phyloP scores from a whole-genome alignment of 2,113 vertebrate species.

The Onychorhynchus coronatus region DNA sequence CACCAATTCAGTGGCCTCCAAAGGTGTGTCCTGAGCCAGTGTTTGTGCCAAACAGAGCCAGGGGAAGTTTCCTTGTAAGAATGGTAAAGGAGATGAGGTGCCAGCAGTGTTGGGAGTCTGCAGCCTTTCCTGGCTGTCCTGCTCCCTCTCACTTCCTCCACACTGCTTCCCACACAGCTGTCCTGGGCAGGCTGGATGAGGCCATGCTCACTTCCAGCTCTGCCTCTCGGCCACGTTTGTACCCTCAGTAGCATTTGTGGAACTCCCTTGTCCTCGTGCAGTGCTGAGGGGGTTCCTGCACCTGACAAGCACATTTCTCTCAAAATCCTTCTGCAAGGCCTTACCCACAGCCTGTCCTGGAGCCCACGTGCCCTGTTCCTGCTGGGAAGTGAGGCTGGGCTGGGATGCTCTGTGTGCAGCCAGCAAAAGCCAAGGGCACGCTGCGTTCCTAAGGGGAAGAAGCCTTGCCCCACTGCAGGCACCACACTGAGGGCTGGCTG shows the following conservation, averaged over 20 bases:
- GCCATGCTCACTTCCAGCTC: neutral
- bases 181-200: neutral
- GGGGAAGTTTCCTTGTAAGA: neutral
- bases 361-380: accelerated
- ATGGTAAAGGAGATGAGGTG: neutral
- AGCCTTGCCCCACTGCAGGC: neutral
- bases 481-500: neutral
- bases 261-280: accelerated
- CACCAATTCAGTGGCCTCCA: neutral
- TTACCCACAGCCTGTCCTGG: neutral
- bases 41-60: neutral
- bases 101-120: accelerated
- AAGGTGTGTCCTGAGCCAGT: neutral
- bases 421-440: accelerated
- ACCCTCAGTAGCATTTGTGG: neutral
- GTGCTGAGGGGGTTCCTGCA: neutral
- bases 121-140: neutral
- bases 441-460: accelerated
- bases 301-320: neutral
- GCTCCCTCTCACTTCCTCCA: neutral
- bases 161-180: accelerated
- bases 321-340: neutral
- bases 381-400: neutral
- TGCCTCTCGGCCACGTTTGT: neutral
- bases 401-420: neutral